Base-by-base conservation (phyloP, 2,113 vertebrate genomes). In the Microcebus tavaratra region DNA sequence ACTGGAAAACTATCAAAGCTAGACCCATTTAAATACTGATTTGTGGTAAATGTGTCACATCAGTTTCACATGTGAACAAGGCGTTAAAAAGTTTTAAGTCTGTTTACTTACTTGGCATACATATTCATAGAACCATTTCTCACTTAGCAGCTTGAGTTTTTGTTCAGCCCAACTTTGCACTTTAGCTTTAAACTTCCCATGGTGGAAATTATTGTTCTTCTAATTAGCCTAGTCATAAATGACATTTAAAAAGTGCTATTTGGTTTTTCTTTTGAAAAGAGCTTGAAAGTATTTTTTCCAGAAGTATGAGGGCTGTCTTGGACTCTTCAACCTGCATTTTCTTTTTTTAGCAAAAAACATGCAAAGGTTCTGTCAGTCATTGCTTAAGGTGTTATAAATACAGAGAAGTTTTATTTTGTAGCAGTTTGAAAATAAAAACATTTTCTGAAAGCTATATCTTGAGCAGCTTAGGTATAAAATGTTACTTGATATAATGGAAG, bases 121-220 rank as follows among this genome's bases (percentile, higher is more conserved):
- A 45, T 75, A 90, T 72, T 92, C 90, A 79, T 76, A 96, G 63
- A 91, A 79, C 68, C 13, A 39, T 94, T 94, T 98, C 91, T 96
- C 76, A 90, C 82, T 90, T 84, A 94, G 15, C 81, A 97, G 75
- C 84, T 78, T 95, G 57, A 95, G 68, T 92, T 90, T 97, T 96
- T 91, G 59, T 92, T 92, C 81, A 94, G 2, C 21, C 94, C 78
- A 79, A 39, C 50, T 87, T 88, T 96, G 45, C 73, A 90, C 80
- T 95, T 97, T 91, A 95, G 34, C 87, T 94, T 97, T 87, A 83
- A 84, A 53, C 82, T 95, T 97, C 86, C 63, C n/a, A 6, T 98
- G 61, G 67, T 95, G 53, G 86, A 96, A 98, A 97, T 90, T 65
- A 59, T 84, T 93, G 25, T 93, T 97, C 85, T 94, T 96, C 36